These are phyloP conservation scores for Zaprionus gabonicus DNA, from an alignment of 1,140 invertebrate genomes.

Conservation along the genomic window DNA sequence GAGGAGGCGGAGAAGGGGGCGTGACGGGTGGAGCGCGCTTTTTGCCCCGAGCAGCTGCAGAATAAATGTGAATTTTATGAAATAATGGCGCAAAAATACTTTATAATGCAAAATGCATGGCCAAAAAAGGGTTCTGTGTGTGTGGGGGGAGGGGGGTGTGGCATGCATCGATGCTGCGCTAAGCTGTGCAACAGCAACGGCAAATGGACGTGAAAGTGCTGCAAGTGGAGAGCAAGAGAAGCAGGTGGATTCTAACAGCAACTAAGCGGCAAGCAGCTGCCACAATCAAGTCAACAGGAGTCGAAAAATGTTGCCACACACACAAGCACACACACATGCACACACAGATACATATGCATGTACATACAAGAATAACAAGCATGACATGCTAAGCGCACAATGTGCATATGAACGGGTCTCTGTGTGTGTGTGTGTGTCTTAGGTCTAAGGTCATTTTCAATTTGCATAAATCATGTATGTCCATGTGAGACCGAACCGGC, in stretches of 20 bases:
- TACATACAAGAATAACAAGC: constrained; percentile 29
- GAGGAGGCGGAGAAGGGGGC: not conserved
- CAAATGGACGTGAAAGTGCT: constrained; percentile 36
- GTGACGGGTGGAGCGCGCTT: constrained; percentile 20
- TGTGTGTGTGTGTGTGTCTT: constrained; percentile 43
- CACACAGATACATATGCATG: not conserved
- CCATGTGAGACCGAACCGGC: constrained; percentile 33
- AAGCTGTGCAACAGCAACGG: constrained; percentile 39
- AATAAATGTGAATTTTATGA: constrained; percentile 79
- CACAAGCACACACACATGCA: constrained; percentile 15
- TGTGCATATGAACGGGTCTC: constrained; percentile 26
- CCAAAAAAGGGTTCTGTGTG: constrained; percentile 18
- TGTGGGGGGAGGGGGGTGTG: not conserved
- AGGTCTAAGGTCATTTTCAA: constrained; percentile 78
- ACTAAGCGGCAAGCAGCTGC: constrained; percentile 68
- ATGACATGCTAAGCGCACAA: constrained; percentile 67
- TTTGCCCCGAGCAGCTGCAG: constrained; percentile 62
- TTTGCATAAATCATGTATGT: constrained; percentile 76
- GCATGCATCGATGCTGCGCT: constrained; percentile 19
- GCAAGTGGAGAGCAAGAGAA: not conserved
- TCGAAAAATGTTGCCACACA: constrained; percentile 51
- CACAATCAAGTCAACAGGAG: constrained; percentile 72
- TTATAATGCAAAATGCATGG: constrained; percentile 75
- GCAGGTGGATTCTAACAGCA: constrained; percentile 30
- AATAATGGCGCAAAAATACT: constrained; percentile 76